Evolutionary conservation across 2,797 vertebrate genomes (phyloP), one percentile per base, ranked within the genome.

Genomic region (Sebastes oblongus): DNA sequence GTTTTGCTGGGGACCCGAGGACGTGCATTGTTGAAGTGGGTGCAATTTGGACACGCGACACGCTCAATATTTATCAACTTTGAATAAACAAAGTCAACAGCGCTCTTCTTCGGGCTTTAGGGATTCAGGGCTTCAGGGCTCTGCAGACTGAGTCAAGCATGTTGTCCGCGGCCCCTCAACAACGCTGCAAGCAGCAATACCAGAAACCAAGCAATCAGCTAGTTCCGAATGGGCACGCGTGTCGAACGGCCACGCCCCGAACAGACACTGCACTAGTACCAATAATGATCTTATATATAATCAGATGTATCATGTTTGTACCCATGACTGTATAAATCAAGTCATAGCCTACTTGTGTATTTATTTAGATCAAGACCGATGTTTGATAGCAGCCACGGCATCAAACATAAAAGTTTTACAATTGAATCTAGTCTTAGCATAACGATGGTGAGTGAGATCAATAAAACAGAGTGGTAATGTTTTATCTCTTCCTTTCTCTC

Each of bases 391-490:
- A 16, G 20, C 29, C 4, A 3, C 54, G 77, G 66, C 60, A 65
- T 29, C 30, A 72, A 39, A 42, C 1, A 6, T 30, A 32, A 14
- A 56, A 30, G 14, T 61, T 82, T 75, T 50, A 39, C 62, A 55
- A 1, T 56, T 25, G 34, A 71, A 6, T 59, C 54, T 39, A 34
- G 29, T 8, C 30, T 39, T 20, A 60, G 46, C 18, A 30, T 78
- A 8, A 81, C 75, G 68, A 66, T 30, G n/a, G 71, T 54, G 62
- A 72, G 64, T 67, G 39, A 71, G 78, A 82, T 86, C 79, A 55
- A 80, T 81, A 68, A 9, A 78, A 70, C 78, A 29, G 22, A 68
- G 56, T 74, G 59, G 7, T 90, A 75, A 92, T 85, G 77, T 72
- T 73, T 75, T 27, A 29, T 81, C 75, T 76, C 71, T 72, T 59